Percentiles rank a stretch among this genome's conserved stretches.
These are phyloP conservation scores for Hydropsyche betteni DNA, from an alignment of 2,888 invertebrate genomes.

Conservation along the genomic window DNA sequence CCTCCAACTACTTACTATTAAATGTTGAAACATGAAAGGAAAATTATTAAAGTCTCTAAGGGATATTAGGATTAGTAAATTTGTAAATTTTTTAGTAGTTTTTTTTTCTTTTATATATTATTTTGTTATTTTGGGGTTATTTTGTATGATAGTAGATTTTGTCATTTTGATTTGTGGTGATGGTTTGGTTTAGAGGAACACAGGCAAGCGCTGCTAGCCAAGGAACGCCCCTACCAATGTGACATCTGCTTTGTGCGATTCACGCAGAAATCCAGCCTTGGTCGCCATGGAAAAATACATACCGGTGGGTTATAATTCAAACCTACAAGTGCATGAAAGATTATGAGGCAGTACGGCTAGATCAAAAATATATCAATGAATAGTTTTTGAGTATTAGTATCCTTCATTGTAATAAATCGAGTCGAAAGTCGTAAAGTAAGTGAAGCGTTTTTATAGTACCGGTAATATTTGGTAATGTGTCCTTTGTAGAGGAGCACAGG, in stretches of 20 bases:
- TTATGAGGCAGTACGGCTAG: conserved; percentile 62
- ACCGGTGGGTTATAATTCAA: conserved; percentile 62
- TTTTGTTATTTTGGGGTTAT: conserved; percentile 33
- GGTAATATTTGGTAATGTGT: conserved; percentile 60
- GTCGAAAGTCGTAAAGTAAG: conserved; percentile 9
- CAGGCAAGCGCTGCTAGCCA: conserved; percentile 63
- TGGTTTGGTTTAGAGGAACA: conserved; percentile 58
- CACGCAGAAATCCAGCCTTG: conserved; percentile 74
- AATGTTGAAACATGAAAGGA: conserved; percentile 30
- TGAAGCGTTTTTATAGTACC: conserved; percentile 10
- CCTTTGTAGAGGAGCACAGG: conserved; percentile 69
- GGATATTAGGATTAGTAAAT: conserved; percentile 36
- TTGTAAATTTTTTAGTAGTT: conserved; percentile 26
- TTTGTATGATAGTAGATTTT: conserved; percentile 31
- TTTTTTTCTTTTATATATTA: background rate
- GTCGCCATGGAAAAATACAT: conserved; percentile 74
- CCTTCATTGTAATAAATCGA: conserved; percentile 24
- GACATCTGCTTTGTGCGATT: conserved; percentile 72
- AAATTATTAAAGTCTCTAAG: conserved; percentile 15
- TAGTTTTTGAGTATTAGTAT: conserved; percentile 52
- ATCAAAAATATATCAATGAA: conserved; percentile 37
- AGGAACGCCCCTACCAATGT: conserved; percentile 71
- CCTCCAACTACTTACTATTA: conserved; percentile 29
- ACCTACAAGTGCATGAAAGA: conserved; percentile 59
- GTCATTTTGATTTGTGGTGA: conserved; percentile 37